phyloP scores from a whole-genome alignment of 2,888 invertebrate genomes.

The Pasiphila rectangulata region DNA sequence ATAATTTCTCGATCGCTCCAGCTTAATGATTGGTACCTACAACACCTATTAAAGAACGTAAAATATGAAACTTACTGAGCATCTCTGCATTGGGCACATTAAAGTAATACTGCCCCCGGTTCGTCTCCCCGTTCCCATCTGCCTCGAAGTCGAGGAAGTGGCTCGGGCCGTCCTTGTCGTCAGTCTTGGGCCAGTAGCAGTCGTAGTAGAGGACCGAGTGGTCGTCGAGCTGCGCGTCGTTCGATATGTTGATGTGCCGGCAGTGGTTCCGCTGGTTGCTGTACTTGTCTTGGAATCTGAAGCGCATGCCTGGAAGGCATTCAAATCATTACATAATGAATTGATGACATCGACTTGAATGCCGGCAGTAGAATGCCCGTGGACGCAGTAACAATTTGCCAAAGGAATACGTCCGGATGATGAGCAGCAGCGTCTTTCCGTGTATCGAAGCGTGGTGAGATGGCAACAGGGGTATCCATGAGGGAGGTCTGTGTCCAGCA shows the following conservation, averaged over 20 bases:
- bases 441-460: no score
- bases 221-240: conserved; percentile 60
- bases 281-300: conserved; percentile 61
- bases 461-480: no score
- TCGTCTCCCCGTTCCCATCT: conserved; percentile 54
- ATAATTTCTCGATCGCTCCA: no score
- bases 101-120: conserved; percentile 67
- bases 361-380: no score
- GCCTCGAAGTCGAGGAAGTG: conserved; percentile 70
- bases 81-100: conserved; percentile 67
- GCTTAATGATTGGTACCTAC: no score
- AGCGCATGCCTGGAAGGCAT: conserved; percentile 65
- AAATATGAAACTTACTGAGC: conserved; percentile 71
- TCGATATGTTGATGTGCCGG: conserved; percentile 63
- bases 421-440: no score
- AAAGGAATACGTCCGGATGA: no score
- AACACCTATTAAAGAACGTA: no score
- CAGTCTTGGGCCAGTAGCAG: conserved; percentile 65
- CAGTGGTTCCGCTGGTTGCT: conserved; percentile 56
- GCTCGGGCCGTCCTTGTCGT: conserved; percentile 56
- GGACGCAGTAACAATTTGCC: no score
- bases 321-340: background rate
- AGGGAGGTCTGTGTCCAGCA: no score
- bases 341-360: no score
- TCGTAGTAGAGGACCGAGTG: conserved; percentile 70